phyloP scores from a whole-genome alignment of 2,888 invertebrate species.

The Eumacrocentrus americanus region DNA sequence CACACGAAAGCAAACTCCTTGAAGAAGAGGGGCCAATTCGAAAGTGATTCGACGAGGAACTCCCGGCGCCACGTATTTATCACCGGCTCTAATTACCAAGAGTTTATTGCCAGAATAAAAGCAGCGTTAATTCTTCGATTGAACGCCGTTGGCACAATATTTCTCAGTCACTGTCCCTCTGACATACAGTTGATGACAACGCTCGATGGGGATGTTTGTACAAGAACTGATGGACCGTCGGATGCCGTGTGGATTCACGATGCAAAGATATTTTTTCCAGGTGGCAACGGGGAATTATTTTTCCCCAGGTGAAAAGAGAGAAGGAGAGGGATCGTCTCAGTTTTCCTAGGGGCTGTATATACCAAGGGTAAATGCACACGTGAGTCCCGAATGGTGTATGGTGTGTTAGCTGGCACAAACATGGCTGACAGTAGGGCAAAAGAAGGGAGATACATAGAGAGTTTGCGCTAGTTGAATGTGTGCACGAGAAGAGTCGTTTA shows the following conservation, averaged over 20 bases:
- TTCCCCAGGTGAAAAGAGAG: not conserved
- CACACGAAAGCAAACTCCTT: slow-evolving; percentile 11
- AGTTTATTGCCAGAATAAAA: slow-evolving; percentile 13
- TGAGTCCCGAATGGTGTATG: not conserved
- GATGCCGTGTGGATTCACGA: too few species aligned
- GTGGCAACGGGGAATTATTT: not conserved
- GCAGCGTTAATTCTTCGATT: not conserved
- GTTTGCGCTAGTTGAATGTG: too few species aligned
- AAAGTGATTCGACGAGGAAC: slow-evolving; percentile 29
- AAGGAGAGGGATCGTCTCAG: too few species aligned
- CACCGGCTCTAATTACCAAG: slow-evolving; percentile 22
- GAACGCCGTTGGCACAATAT: not conserved
- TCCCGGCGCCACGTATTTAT: slow-evolving; percentile 28
- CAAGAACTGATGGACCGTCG: slow-evolving; percentile 4
- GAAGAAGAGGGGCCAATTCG: slow-evolving; percentile 28
- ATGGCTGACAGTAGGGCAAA: slow-evolving; percentile 34
- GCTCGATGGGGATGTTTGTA: not conserved
- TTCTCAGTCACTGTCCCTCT: not conserved
- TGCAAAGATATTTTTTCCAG: not conserved
- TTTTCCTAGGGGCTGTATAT: not conserved
- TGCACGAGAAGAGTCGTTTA: slow-evolving; percentile 32
- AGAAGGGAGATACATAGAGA: not conserved
- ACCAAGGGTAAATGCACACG: not conserved
- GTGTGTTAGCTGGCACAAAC: slow-evolving; percentile 29
- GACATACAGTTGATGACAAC: not conserved